A percentile compares a stretch with the other conserved stretches of the same genome.
phyloP scores from a whole-genome alignment of 1,140 invertebrate genomes.

The Berghia stephanieae region DNA sequence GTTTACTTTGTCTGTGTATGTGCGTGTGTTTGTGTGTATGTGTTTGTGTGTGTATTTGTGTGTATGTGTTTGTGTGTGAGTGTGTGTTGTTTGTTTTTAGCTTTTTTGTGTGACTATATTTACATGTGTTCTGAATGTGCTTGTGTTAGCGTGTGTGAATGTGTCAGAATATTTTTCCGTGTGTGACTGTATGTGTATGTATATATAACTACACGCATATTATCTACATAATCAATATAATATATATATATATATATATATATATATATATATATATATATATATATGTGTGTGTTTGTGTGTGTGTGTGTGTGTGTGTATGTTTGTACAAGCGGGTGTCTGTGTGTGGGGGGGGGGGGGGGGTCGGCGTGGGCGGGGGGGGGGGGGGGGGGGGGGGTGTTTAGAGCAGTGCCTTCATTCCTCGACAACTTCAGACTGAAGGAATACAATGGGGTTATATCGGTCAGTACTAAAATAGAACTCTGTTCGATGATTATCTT shows the following conservation, averaged over 20 bases:
- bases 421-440: background rate
- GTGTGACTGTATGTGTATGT: background rate
- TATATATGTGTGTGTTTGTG: background rate
- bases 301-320: background rate
- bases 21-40: too few relatives aligned
- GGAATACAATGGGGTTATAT: background rate
- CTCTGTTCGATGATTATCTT: background rate
- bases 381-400: too few relatives aligned
- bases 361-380: too few relatives aligned
- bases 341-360: too few relatives aligned
- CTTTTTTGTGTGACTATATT: background rate
- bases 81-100: background rate
- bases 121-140: background rate
- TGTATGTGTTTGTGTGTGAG: conserved; percentile 8
- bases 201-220: background rate
- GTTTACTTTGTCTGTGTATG: too few relatives aligned
- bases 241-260: background rate
- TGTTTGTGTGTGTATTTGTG: too few relatives aligned
- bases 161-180: background rate
- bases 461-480: background rate
- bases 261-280: background rate
- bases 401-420: background rate
- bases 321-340: background rate
- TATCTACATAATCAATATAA: background rate
- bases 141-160: background rate